phyloP scores from a whole-genome alignment of 2,888 invertebrate genomes.

The Eucriotettix oculatus region DNA sequence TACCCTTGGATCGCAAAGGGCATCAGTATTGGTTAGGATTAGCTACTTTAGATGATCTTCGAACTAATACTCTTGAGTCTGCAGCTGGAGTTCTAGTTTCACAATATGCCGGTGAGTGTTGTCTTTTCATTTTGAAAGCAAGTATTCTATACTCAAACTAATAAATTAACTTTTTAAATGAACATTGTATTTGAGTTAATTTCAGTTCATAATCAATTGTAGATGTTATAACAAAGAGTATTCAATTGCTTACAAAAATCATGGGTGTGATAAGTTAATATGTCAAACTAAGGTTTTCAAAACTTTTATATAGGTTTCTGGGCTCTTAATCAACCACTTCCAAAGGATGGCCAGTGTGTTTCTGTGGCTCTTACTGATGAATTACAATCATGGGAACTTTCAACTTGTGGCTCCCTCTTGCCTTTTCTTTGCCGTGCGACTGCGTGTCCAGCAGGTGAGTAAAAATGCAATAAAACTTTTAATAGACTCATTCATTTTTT shows the following conservation, averaged over 20 bases:
- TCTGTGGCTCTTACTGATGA: slow-evolving; percentile 14
- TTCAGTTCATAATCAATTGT: too few species aligned
- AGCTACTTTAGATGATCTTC: slow-evolving; percentile 76
- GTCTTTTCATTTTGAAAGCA: too few species aligned
- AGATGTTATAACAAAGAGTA: too few species aligned
- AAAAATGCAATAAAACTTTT: neutral
- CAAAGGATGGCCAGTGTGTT: slow-evolving; percentile 78
- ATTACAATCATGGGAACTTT: slow-evolving; percentile 78
- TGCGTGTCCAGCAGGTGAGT: slow-evolving; percentile 70
- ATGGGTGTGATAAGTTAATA: too few species aligned
- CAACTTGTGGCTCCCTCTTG: slow-evolving; percentile 82
- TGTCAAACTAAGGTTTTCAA: too few species aligned
- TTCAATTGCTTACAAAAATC: too few species aligned
- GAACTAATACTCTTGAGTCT: slow-evolving; percentile 88
- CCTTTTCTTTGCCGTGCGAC: slow-evolving; percentile 86
- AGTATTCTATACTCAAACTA: too few species aligned
- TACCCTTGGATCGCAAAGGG: slow-evolving; percentile 30
- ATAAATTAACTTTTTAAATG: too few species aligned
- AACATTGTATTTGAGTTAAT: too few species aligned
- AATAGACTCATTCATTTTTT: neutral
- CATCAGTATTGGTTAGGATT: slow-evolving; percentile 74
- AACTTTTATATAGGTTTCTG: slow-evolving; percentile 49
- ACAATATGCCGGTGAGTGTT: slow-evolving; percentile 60
- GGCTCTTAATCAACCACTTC: slow-evolving; percentile 78
- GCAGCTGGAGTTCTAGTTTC: slow-evolving; percentile 80